Evolutionary conservation across 2,888 invertebrate genomes (phyloP).

Genomic region (Mythimna lalbum): DNA sequence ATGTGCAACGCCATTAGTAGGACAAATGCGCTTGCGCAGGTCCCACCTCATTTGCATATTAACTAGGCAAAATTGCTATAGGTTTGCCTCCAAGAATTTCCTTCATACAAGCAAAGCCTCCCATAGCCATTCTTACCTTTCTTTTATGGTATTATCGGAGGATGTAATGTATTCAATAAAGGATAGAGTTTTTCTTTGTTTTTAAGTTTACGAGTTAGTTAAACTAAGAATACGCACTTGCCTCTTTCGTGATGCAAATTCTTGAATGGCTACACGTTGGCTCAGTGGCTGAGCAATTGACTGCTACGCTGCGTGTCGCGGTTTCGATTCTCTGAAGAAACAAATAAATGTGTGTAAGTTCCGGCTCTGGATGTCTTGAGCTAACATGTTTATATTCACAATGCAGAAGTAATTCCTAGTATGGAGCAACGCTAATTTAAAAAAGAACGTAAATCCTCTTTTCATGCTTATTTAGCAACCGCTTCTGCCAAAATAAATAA

Average conservation of each 20-base stretch:
- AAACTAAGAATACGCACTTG: neutral
- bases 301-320: too few relatives aligned
- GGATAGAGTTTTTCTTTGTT: constrained; percentile 23
- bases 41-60: constrained; percentile 68
- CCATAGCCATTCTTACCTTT: constrained; percentile 49
- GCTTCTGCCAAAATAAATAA: constrained; percentile 11
- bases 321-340: too few relatives aligned
- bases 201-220: constrained; percentile 24
- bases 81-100: constrained; percentile 36
- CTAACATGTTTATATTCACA: too few relatives aligned
- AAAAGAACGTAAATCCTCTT: neutral
- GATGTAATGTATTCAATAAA: constrained; percentile 47
- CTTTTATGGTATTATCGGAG: constrained; percentile 41
- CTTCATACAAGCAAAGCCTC: too few relatives aligned
- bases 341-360: too few relatives aligned
- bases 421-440: too few relatives aligned
- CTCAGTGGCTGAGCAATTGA: too few relatives aligned
- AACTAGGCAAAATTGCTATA: constrained; percentile 65
- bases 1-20: constrained; percentile 70
- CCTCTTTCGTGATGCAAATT: neutral
- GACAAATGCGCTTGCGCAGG: constrained; percentile 70
- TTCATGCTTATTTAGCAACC: constrained; percentile 12
- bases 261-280: neutral
- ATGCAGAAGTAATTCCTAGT: too few relatives aligned
- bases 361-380: too few relatives aligned